Evolutionary conservation across 1,140 invertebrate species (phyloP), one percentile per base, ranked within the genome.

Genomic region (Psix sp.): DNA sequence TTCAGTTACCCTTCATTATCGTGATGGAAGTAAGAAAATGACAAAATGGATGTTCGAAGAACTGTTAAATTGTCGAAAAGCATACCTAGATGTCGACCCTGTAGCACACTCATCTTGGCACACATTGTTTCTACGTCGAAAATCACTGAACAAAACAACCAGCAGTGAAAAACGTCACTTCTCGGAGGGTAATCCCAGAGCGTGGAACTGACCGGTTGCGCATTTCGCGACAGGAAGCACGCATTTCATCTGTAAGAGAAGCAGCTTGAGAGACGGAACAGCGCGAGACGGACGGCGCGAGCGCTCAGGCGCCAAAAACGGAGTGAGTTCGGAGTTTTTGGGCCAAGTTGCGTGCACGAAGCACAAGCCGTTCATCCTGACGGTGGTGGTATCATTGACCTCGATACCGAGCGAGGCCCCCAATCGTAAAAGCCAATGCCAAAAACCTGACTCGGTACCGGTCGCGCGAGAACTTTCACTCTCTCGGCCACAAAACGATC

Each of bases 71-170:
- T 24, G 21, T 24, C 7, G 7, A 24, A 24, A 24, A 24, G 3
- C 80, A 63, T 87, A 87, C 86, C 86, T 84, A 86, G 79, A 75
- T 84, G 85, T 72, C 86, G 81, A 76, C 84, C 84, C 75, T 87
- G 86, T 18, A 87, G 83, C 39, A 87, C 84, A 81, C 85, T 87
- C 86, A 87, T 87, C 73, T 87, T 87, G 74, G 85, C 82, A 74
- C 84, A 87, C 86, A 87, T 87, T 43, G 66, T 84, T 77, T 54
- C 46, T 18, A 45, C 49, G 11, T 18, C 20, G 45, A 38, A 15
- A 13, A 36, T n/a, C 45, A 70, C 39, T 43, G 46, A 57, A 46
- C 26, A 51, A 40, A 46, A 60, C 31, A 54, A 59, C 7, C 39
- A 7, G 21, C 29, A 68, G 36, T 46, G 35, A 60, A 62, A n/a